Percentiles rank a stretch among this genome's conserved stretches.
These are phyloP conservation scores for Leucophenga varia DNA, from an alignment of 1,140 invertebrate species.

Conservation along the genomic window DNA sequence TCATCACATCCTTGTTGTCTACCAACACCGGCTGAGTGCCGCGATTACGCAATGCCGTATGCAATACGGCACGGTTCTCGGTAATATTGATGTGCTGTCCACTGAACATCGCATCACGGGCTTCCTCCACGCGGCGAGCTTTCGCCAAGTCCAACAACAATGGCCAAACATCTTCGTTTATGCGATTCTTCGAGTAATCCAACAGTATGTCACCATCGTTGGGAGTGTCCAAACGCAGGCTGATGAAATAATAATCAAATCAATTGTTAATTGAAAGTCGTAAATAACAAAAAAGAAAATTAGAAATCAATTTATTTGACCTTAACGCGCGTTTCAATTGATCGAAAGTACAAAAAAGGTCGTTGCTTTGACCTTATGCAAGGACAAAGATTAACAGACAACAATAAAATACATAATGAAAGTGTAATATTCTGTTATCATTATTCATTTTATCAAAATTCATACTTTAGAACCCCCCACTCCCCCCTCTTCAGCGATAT, in stretches of 20 bases:
- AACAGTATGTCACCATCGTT: constrained; percentile 83
- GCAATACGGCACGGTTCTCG: constrained; percentile 92
- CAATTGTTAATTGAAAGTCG: constrained; percentile 12
- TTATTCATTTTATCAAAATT: too few relatives aligned
- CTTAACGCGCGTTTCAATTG: constrained; percentile 25
- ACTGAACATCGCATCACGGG: constrained; percentile 89
- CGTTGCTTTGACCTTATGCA: constrained; percentile 41
- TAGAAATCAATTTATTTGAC: constrained; percentile 28
- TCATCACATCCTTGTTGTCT: constrained; percentile 91
- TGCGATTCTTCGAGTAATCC: constrained; percentile 96
- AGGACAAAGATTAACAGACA: constrained; percentile 31
- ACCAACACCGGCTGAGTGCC: constrained; percentile 77
- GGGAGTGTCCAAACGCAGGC: constrained; percentile 72
- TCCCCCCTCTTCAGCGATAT: too few relatives aligned
- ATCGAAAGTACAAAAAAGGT: constrained; percentile 16
- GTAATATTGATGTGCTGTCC: constrained; percentile 98
- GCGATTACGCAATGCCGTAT: constrained; percentile 90
- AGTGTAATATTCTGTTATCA: too few relatives aligned
- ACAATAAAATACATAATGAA: constrained; percentile 3
- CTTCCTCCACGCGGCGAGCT: constrained; percentile 78
- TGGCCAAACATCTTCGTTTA: constrained; percentile 75
- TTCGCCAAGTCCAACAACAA: constrained; percentile 82
- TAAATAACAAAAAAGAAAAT: too few relatives aligned
- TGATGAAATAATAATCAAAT: constrained; percentile 50
- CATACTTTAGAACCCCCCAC: too few relatives aligned